These are phyloP conservation scores for Drosophila infuscata DNA, from an alignment of 2,888 invertebrate genomes.

Conservation along the genomic window DNA sequence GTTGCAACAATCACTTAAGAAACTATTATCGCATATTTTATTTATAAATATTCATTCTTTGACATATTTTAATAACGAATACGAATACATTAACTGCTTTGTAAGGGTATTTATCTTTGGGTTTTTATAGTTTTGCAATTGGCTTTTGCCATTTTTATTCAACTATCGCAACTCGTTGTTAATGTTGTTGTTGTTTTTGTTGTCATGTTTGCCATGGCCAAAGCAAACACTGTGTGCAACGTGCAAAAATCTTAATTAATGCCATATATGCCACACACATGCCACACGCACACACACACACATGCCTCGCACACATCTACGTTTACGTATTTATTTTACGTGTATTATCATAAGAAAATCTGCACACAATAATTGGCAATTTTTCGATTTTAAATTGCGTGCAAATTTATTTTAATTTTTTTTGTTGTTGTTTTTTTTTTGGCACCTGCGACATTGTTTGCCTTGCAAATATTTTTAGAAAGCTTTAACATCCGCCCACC, in stretches of 20 bases:
- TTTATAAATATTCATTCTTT: not conserved
- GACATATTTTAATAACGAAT: not conserved
- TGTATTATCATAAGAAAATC: constrained; percentile 43
- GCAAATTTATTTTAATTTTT: constrained; percentile 76
- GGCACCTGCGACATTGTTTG: constrained; percentile 67
- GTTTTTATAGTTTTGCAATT: constrained; percentile 34
- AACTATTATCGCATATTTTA: not conserved
- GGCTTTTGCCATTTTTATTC: constrained; percentile 52
- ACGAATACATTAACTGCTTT: not conserved
- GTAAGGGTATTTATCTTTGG: constrained; percentile 23
- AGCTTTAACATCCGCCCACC: constrained; percentile 32
- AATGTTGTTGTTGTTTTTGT: constrained; percentile 27
- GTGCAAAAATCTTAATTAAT: constrained; percentile 70
- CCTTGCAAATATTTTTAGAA: constrained; percentile 72
- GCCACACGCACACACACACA: not conserved
- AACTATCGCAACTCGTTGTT: constrained; percentile 28
- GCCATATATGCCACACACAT: constrained; percentile 28
- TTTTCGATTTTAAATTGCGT: constrained; percentile 74
- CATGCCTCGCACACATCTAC: not conserved
- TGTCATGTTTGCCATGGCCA: constrained; percentile 50
- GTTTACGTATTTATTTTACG: constrained; percentile 15
- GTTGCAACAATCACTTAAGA: not conserved
- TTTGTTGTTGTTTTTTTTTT: constrained; percentile 24
- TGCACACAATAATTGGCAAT: constrained; percentile 71
- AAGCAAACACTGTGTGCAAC: constrained; percentile 58